phyloP scores from a whole-genome alignment of 30 jellyfish, hydroid and myxozoan genomes.

The Chrysaora quinquecirrha region DNA sequence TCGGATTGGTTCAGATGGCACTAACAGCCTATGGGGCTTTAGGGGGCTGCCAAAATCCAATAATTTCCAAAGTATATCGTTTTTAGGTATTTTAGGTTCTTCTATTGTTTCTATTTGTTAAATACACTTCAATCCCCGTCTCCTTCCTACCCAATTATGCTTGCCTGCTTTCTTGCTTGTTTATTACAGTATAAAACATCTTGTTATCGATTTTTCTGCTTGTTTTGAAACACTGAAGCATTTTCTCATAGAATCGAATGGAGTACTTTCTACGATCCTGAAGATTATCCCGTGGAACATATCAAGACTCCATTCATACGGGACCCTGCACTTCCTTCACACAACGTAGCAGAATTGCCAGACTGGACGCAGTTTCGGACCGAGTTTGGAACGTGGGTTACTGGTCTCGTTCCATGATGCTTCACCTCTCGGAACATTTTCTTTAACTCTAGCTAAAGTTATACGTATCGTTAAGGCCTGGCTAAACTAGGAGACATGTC shows the following conservation, averaged over 20 bases:
- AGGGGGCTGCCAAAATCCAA: too few relatives aligned
- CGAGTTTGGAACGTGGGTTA: constrained; percentile 72
- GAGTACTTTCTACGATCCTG: constrained; percentile 70
- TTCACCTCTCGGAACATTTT: too few relatives aligned
- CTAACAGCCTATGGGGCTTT: too few relatives aligned
- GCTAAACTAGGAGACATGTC: too few relatives aligned
- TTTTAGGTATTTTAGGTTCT: neutral
- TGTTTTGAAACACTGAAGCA: too few relatives aligned
- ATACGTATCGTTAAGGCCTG: too few relatives aligned
- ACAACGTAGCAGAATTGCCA: constrained; percentile 81
- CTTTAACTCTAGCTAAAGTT: neutral
- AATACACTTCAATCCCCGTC: neutral
- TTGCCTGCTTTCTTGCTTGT: neutral
- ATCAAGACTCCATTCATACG: constrained; percentile 54
- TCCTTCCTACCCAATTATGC: neutral
- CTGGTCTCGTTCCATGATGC: constrained; percentile 53
- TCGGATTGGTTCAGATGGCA: too few relatives aligned
- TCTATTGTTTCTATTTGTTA: neutral
- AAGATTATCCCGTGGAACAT: constrained; percentile 36
- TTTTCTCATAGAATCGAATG: constrained; percentile 66
- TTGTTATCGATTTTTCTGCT: too few relatives aligned
- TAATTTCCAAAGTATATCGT: neutral
- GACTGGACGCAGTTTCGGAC: constrained; percentile 88
- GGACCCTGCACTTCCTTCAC: constrained; percentile 93
- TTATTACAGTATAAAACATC: too few relatives aligned